Percentiles rank a stretch among this genome's conserved stretches.
Conservation (phyloP, 37 sponge, comb jelly and placozoan genomes). For the Geodia barretti region DNA sequence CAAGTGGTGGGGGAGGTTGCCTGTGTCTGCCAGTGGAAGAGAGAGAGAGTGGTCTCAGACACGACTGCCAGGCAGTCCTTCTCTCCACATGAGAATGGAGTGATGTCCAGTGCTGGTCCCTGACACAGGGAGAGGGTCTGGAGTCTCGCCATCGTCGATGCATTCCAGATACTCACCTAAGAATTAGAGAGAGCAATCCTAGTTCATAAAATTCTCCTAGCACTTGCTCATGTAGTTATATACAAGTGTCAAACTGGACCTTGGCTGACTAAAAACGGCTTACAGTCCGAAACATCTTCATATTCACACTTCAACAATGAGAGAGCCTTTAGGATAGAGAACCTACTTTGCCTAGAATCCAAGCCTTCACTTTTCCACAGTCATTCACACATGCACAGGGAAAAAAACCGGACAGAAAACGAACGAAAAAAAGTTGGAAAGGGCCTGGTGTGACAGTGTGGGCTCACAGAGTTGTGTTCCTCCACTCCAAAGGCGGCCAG, state of each 20-base stretch:
- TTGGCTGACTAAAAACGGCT: too few species aligned
- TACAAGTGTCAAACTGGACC: background rate
- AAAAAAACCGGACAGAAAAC: too few species aligned
- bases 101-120: constrained; percentile 57
- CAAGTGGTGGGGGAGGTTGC: too few species aligned
- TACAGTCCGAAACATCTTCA: too few species aligned
- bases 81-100: constrained; percentile 15
- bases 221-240: background rate
- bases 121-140: constrained; percentile 52
- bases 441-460: too few species aligned
- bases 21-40: constrained; percentile 51
- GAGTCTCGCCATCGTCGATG: constrained; percentile 12
- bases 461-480: constrained; percentile 60
- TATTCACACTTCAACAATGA: too few species aligned
- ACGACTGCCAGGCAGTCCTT: constrained; percentile 49
- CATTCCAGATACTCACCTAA: constrained; percentile 67
- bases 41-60: constrained; percentile 49
- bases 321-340: too few species aligned
- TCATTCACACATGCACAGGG: too few species aligned
- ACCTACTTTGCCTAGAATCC: too few species aligned
- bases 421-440: too few species aligned
- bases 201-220: background rate
- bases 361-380: too few species aligned
- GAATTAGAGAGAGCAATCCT: background rate
- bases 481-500: constrained; percentile 77